A percentile compares a stretch with the other conserved stretches of the same genome.
These are phyloP conservation scores for Paradoxurus hermaphroditus DNA, from an alignment of 2,113 vertebrate species.

Conservation along the genomic window DNA sequence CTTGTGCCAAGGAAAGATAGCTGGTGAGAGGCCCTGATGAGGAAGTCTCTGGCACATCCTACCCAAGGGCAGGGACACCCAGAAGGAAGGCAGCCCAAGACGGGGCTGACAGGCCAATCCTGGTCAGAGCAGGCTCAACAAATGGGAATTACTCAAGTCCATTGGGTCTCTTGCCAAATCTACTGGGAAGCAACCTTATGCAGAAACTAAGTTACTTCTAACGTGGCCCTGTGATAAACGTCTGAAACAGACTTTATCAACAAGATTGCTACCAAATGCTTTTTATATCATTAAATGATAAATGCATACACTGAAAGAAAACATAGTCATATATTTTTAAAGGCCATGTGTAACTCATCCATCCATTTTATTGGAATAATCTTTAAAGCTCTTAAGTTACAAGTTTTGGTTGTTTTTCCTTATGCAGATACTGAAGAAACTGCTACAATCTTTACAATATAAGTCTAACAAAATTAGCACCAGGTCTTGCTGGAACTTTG, in stretches of 20 bases:
- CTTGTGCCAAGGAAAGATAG: neutral
- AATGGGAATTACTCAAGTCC: neutral
- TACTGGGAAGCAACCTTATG: neutral
- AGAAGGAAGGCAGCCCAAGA: neutral
- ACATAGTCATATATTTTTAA: neutral
- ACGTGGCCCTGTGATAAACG: slow-evolving; percentile 36
- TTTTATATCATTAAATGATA: slow-evolving; percentile 51
- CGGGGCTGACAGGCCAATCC: neutral
- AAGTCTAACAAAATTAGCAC: neutral
- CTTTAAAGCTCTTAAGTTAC: slow-evolving; percentile 17
- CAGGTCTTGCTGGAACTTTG: neutral
- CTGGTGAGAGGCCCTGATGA: neutral
- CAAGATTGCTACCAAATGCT: slow-evolving; percentile 58
- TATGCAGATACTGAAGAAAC: neutral
- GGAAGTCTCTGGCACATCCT: neutral
- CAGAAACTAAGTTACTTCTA: neutral
- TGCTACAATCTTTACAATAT: slow-evolving; percentile 7
- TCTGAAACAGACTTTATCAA: slow-evolving; percentile 52
- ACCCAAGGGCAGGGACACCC: neutral
- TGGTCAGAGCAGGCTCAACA: neutral
- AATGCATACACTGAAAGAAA: slow-evolving; percentile 49
- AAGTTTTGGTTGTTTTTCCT: neutral
- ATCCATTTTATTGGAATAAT: slow-evolving; percentile 41
- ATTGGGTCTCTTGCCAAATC: neutral
- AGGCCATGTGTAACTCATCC: slow-evolving; percentile 2